Conservation (phyloP, 2,797 vertebrate genomes). For the Xenops minutus region DNA sequence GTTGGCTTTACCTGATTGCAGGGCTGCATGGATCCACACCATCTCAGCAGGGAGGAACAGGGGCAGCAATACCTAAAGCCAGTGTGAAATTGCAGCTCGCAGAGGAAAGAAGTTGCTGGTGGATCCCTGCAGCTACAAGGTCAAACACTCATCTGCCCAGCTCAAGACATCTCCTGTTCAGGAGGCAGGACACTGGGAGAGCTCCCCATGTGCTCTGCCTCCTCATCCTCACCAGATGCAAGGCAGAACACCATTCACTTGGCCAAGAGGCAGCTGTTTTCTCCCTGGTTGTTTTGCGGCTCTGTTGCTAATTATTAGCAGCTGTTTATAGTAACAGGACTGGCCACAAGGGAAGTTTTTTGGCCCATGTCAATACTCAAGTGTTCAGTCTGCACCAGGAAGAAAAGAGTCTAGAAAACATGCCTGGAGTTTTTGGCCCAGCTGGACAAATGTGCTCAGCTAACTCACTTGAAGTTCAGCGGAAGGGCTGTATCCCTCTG, state of each 20-base stretch:
- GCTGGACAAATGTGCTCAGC: background rate
- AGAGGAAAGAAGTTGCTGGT: background rate
- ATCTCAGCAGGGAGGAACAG: accelerated
- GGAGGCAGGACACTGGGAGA: background rate
- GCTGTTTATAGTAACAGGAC: conserved; percentile 49
- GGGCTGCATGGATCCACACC: background rate
- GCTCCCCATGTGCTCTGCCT: background rate
- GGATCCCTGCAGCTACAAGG: background rate
- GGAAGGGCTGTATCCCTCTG: background rate
- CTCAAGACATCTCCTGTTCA: background rate
- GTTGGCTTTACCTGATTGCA: background rate
- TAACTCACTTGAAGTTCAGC: background rate
- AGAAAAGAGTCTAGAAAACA: background rate
- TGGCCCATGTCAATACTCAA: background rate
- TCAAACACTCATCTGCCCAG: background rate
- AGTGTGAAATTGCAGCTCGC: background rate
- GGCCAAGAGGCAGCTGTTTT: conserved; percentile 29
- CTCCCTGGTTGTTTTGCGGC: background rate
- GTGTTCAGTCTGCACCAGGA: background rate
- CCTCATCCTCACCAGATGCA: background rate
- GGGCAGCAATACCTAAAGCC: background rate
- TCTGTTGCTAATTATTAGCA: conserved; percentile 47
- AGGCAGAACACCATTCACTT: background rate
- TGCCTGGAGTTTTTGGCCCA: background rate
- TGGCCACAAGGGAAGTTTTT: background rate